phyloP scores from a whole-genome alignment of 2,888 invertebrate species.

The Panzeria rudis region DNA sequence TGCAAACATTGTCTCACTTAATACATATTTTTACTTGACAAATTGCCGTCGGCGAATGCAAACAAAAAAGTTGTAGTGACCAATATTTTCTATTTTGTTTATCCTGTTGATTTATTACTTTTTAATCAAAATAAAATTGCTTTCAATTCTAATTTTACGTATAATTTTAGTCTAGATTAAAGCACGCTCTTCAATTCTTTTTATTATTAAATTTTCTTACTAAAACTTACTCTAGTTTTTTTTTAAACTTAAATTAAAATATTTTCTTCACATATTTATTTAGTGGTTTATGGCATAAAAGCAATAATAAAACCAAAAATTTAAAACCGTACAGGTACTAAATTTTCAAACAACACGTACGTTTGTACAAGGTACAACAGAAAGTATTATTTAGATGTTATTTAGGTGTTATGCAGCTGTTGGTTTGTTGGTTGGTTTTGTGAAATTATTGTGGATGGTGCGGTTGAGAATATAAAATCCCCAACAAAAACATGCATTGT shows the following conservation, averaged over 20 bases:
- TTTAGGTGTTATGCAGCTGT: conserved; percentile 21
- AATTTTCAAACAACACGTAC: conserved; percentile 16
- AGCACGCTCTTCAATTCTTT: neutral
- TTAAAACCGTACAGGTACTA: neutral
- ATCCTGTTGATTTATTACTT: too few species aligned
- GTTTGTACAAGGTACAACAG: neutral
- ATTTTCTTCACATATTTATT: conserved; percentile 26
- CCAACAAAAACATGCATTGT: conserved; percentile 10
- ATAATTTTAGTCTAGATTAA: too few species aligned
- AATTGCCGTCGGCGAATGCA: too few species aligned
- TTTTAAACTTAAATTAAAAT: conserved; percentile 1
- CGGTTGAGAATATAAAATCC: conserved; percentile 1
- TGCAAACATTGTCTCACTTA: too few species aligned
- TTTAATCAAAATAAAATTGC: too few species aligned
- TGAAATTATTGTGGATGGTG: conserved; percentile 2
- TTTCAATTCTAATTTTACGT: neutral
- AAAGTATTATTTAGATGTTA: conserved; percentile 31
- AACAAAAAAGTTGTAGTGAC: too few species aligned
- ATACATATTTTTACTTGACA: too few species aligned
- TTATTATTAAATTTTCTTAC: neutral
- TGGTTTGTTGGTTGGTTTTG: neutral
- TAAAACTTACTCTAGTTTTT: neutral
- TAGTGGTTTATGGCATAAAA: conserved; percentile 8
- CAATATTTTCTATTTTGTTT: too few species aligned
- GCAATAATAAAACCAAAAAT: neutral